Base-by-base conservation (phyloP, 2,888 invertebrate genomes). In the Tenthredo distinguenda region DNA sequence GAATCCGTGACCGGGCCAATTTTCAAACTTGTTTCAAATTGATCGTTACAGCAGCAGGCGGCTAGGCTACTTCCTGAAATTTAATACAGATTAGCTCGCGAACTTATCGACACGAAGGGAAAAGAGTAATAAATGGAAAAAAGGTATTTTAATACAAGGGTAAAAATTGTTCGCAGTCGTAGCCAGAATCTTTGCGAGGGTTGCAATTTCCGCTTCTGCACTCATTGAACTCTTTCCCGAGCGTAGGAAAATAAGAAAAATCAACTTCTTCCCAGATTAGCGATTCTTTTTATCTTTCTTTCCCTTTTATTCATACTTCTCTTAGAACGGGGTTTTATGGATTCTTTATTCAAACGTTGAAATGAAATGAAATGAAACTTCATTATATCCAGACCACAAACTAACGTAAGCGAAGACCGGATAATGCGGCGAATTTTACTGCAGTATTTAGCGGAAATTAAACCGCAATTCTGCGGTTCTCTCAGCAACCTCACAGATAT, bases 401-500 rank as follows among this genome's bases (percentile, higher is more conserved):
- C 62, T 26, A 62, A 21, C 55, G 55, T 55, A 55, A 55, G 62
- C 26, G 62, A 62, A 62, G 1, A 18, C 2, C 31, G 34, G 68
- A 40, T 21, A 43, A n/a, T 43, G 43, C 43, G 43, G 72, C 40
- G 26, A 68, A 34, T 68, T 34, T 68, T 34, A 68, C 68, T 74
- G 40, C 40, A 74, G 10, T 43, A 74, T 74, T 43, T n/a, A 43
- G 10, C 72, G 72, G 72, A 74, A 21, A 74, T 74, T 40, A 21
- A 74, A 74, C 72, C 40, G 21, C 26, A 43, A 74, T 74, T 74
- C 43, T 43, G 72, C 43, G 43, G 72, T 43, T 55, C n/a, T 55
- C 15, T 21, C 26, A n/a, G 43, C 2, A 43, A 40, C 21, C 21
- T 43, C 21, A 21, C 26, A 71, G n/a, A 40, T 68, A 7, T 2